Evolutionary conservation across 2,113 vertebrate species (phyloP).

Genomic region (Syngnathus typhle): DNA sequence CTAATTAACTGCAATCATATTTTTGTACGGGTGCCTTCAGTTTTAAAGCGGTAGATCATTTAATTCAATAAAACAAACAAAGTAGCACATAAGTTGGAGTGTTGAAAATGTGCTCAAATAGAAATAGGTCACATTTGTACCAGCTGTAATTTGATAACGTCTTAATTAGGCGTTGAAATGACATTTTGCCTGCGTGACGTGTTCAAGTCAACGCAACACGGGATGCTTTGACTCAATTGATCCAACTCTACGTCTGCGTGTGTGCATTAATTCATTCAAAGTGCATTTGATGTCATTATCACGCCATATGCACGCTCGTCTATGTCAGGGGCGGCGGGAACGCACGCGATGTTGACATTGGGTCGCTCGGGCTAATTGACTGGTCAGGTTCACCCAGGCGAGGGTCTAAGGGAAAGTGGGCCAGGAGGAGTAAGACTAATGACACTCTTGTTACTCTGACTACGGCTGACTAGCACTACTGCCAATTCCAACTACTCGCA

Average conservation of each 20-base stretch:
- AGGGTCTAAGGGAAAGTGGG: constrained; percentile 37
- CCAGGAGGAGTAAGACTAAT: neutral
- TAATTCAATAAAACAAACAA: too few species aligned
- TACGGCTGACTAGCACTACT: too few species aligned
- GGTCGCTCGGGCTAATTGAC: constrained; percentile 31
- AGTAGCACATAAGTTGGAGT: too few species aligned
- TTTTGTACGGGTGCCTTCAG: too few species aligned
- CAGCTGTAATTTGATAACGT: too few species aligned
- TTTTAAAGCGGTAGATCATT: too few species aligned
- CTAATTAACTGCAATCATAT: too few species aligned
- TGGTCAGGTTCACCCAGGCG: constrained; percentile 39
- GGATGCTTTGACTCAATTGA: neutral
- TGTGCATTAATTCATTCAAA: neutral
- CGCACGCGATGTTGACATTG: constrained; percentile 33
- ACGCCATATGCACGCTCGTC: too few species aligned
- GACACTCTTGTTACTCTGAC: too few species aligned
- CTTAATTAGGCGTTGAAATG: neutral
- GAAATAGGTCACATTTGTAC: too few species aligned
- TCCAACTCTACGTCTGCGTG: neutral
- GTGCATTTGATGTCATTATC: neutral
- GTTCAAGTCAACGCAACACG: neutral
- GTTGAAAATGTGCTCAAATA: too few species aligned
- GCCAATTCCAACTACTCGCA: too few species aligned
- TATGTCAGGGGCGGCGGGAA: neutral
- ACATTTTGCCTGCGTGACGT: neutral